Conservation (phyloP, 2,888 invertebrate species). For the Megamerina dolium region DNA sequence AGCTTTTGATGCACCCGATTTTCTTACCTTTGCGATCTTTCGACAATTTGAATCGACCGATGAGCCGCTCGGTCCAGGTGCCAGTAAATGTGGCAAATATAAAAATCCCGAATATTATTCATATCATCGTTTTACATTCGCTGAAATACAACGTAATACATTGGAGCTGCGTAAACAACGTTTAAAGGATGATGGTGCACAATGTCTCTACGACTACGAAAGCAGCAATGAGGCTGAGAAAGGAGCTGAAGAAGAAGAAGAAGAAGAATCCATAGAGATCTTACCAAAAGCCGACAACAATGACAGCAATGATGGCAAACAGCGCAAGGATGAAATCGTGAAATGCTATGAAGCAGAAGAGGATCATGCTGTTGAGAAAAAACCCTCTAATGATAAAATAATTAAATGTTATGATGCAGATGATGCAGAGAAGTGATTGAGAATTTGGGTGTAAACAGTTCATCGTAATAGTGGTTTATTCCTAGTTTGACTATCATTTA, state of each 20-base stretch:
- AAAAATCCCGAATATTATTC: constrained; percentile 40
- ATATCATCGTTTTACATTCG: constrained; percentile 40
- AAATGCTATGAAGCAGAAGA: too few species aligned
- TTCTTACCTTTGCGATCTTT: constrained; percentile 29
- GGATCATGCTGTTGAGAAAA: too few species aligned
- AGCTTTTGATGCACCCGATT: constrained; percentile 24
- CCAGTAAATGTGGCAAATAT: constrained; percentile 27
- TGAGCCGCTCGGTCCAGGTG: constrained; percentile 37
- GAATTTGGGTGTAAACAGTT: too few species aligned
- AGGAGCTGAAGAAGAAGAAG: neutral
- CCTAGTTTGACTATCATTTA: too few species aligned
- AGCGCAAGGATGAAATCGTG: too few species aligned
- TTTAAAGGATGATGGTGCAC: neutral
- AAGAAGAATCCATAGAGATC: neutral
- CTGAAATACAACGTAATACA: constrained; percentile 25
- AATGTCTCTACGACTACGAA: neutral
- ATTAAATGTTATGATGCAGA: too few species aligned
- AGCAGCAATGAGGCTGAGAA: neutral
- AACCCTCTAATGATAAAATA: too few species aligned
- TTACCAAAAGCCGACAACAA: too few species aligned
- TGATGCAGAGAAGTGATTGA: too few species aligned
- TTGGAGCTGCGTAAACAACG: constrained; percentile 12
- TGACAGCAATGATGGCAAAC: neutral
- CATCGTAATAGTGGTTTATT: too few species aligned
- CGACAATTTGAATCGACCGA: constrained; percentile 26